phyloP scores from a whole-genome alignment of 1,140 invertebrate species.

The Nixonia krombeini region DNA sequence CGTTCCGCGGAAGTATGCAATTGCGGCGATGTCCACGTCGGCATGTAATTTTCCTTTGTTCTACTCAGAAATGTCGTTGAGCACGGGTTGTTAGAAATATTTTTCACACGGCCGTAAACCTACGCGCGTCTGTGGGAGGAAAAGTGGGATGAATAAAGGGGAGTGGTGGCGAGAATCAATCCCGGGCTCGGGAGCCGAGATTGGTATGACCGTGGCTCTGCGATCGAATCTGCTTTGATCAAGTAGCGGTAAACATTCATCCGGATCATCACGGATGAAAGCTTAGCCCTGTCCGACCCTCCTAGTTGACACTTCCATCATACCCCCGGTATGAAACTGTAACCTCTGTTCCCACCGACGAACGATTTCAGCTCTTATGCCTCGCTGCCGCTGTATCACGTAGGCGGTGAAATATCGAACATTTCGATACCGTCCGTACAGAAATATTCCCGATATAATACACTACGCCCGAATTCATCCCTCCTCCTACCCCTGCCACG shows the following conservation, averaged over 20 bases:
- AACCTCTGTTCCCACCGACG: conserved; percentile 10
- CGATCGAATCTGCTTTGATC: conserved; percentile 56
- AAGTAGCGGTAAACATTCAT: conserved; percentile 58
- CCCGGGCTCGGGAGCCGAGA: conserved; percentile 8
- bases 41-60: conserved; percentile 3
- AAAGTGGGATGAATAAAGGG: conserved; percentile 21
- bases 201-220: conserved; percentile 10
- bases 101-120: neutral
- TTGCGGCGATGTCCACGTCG: neutral
- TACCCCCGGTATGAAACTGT: conserved; percentile 3
- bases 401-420: neutral
- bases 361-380: conserved; percentile 7
- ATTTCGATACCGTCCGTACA: neutral
- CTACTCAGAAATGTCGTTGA: neutral
- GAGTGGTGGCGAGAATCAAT: conserved; percentile 17
- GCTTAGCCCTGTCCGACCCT: conserved; percentile 42
- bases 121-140: neutral
- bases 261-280: conserved; percentile 58
- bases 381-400: neutral
- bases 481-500: too few relatives aligned
- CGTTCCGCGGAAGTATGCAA: conserved; percentile 1
- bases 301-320: conserved; percentile 11
- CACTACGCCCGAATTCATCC: too few relatives aligned
- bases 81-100: conserved; percentile 1
- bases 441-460: too few relatives aligned